Base-by-base conservation (phyloP, 2,113 vertebrate genomes). In the Numida meleagris region DNA sequence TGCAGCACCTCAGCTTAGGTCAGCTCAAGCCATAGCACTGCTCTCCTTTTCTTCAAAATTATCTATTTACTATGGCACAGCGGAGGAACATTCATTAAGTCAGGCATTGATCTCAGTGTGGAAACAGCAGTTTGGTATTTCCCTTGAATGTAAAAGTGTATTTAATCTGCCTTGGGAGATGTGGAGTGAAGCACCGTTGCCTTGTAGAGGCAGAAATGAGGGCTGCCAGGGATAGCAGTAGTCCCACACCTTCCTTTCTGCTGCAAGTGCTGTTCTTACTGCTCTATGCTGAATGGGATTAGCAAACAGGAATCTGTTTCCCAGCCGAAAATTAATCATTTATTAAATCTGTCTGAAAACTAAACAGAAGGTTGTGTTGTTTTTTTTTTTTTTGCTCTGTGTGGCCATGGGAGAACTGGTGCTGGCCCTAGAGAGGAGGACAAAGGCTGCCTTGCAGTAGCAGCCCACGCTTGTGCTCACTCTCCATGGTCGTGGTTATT, bases 161-260 rank as follows among this genome's bases (percentile, higher is more conserved):
- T 95, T 84, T 96, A 87, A 91, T 92, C 74, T 94, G 38, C 74
- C 57, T 87, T 43, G 62, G 89, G 91, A 92, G 78, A 38, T 68
- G 23, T 78, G 61, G 34, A 95, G 81, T 72, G 84, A 81, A 75
- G 66, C 25, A 12, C 59, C 40, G 48, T 31, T 16, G 8, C 77
- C 90, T 92, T 17, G 75, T 51, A 20, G 43, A 82, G 84, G 13
- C 81, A 91, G 74, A 89, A 79, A 57, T 20, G 77, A 65, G 70
- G 42, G 81, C 80, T 55, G 61, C 51, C 63, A 0, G 40, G 59
- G 86, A 59, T 58, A 81, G 38, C 0, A 0, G 31, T n/a, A 12
- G 8, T 72, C 48, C 73, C 65, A 59, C 57, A 51, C 21, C 51
- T 68, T 51, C 43, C 57, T 90, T 89, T 89, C 34, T 87, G 74